A percentile compares a stretch with the other conserved stretches of the same genome.
These are phyloP conservation scores for Otis tarda DNA, from an alignment of 2,113 vertebrate species.

Conservation along the genomic window DNA sequence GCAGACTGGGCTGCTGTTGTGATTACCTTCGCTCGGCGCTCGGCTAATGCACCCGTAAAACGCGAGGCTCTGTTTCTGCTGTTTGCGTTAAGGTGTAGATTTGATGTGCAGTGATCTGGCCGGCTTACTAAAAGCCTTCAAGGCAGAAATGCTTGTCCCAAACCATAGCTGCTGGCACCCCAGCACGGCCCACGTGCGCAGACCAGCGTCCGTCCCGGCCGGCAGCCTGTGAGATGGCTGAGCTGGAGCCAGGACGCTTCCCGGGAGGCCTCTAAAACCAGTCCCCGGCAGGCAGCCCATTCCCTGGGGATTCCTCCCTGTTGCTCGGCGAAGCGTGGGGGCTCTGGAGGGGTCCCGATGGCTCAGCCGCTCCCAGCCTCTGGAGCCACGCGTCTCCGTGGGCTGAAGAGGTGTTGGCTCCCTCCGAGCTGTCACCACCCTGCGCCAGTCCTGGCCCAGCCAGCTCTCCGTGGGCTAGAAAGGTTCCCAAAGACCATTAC, in stretches of 20 bases:
- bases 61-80: not conserved
- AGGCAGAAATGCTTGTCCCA: not conserved
- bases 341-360: accelerated
- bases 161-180: not conserved
- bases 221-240: not conserved
- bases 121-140: not conserved
- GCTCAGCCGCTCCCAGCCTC: not conserved
- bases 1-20: not conserved
- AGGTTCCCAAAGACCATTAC: not conserved
- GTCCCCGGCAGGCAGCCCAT: not conserved
- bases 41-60: not conserved
- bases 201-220: not conserved
- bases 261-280: not conserved
- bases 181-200: not conserved
- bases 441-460: not conserved
- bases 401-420: not conserved
- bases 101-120: not conserved
- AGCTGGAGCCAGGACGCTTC: not conserved
- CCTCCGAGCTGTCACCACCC: not conserved
- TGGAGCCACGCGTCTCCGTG: accelerated
- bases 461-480: not conserved
- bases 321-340: not conserved
- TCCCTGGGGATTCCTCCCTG: not conserved
- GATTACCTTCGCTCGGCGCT: not conserved
- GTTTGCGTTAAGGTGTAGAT: not conserved